A percentile compares a stretch with the other conserved stretches of the same genome.
Evolutionary conservation across 2,113 vertebrate species (phyloP).

Genomic region (Gallinago jamesoni): DNA sequence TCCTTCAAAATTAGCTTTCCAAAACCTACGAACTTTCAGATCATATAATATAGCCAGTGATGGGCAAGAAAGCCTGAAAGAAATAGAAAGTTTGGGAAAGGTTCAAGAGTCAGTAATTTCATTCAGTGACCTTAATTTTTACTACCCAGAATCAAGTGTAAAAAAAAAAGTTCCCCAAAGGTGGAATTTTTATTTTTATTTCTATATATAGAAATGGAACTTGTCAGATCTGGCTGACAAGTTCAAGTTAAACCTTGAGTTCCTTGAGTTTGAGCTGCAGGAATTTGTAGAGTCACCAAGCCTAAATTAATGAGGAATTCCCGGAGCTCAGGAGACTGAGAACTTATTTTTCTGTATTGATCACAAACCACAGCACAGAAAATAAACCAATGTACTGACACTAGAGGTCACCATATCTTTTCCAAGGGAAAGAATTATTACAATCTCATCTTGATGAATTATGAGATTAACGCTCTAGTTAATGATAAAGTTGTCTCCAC

Average conservation of each 20-base stretch:
- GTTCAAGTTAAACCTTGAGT: conserved; percentile 18
- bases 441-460: neutral
- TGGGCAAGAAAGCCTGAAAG: neutral
- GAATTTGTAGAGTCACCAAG: neutral
- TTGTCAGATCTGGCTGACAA: conserved; percentile 24
- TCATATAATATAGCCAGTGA: neutral
- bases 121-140: conserved; percentile 26
- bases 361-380: neutral
- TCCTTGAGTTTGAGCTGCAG: neutral
- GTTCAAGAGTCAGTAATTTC: neutral
- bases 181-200: conserved; percentile 46
- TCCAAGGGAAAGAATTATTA: neutral
- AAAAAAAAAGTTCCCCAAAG: neutral
- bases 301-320: conserved; percentile 42
- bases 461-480: neutral
- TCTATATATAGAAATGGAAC: neutral
- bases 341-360: conserved; percentile 42
- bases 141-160: neutral
- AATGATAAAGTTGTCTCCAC: neutral
- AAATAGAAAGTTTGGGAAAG: neutral
- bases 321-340: neutral
- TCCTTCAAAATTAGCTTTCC: neutral
- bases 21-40: neutral
- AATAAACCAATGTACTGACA: conserved; percentile 13
- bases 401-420: conserved; percentile 49